Percentiles rank a stretch among this genome's conserved stretches.
Conservation (phyloP, 1,140 invertebrate species). For the Teleogryllus occipitalis region DNA sequence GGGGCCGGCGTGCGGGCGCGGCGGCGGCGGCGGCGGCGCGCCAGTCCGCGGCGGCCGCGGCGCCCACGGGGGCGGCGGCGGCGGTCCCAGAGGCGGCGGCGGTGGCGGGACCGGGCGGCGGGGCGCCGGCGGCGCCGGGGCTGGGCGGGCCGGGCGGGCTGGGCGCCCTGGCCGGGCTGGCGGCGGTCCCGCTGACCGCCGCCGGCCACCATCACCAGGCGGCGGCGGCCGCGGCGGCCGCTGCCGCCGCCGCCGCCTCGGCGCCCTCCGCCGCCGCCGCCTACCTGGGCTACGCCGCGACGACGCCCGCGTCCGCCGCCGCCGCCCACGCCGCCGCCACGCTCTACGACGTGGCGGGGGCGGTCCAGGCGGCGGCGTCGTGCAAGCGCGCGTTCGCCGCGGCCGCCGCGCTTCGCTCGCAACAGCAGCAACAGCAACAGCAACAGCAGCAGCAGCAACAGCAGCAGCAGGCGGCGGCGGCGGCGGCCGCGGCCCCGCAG, state of each 20-base stretch:
- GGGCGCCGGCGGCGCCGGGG: slow-evolving; percentile 28
- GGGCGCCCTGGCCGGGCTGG: slow-evolving; percentile 26
- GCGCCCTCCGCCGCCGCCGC: slow-evolving; percentile 32
- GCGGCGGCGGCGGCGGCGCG: slow-evolving; percentile 12
- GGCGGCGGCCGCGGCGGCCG: slow-evolving; percentile 25
- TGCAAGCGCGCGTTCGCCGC: slow-evolving; percentile 37
- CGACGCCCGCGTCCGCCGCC: slow-evolving; percentile 26
- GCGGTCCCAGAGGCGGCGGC: too few species aligned
- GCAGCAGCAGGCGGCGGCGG: slow-evolving; percentile 28
- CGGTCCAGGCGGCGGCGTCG: slow-evolving; percentile 40
- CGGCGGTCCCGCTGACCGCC: slow-evolving; percentile 28
- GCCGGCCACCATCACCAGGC: slow-evolving; percentile 19
- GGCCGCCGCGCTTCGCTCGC: slow-evolving; percentile 30
- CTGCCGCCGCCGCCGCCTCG: slow-evolving; percentile 28
- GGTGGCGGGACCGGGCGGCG: too few species aligned
- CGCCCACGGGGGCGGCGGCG: too few species aligned
- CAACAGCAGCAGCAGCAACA: slow-evolving; percentile 10
- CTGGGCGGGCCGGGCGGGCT: slow-evolving; percentile 37
- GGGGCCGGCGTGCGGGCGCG: slow-evolving; percentile 28
- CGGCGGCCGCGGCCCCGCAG: slow-evolving; percentile 32
- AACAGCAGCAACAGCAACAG: neutral
- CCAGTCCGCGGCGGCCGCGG: too few species aligned
- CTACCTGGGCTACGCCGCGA: slow-evolving; percentile 19
- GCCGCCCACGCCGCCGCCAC: slow-evolving; percentile 10
- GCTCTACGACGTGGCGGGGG: slow-evolving; percentile 45